A percentile compares a stretch with the other conserved stretches of the same genome.
Evolutionary conservation across 1,140 invertebrate genomes (phyloP).

Genomic region (Nixonia krombeini): DNA sequence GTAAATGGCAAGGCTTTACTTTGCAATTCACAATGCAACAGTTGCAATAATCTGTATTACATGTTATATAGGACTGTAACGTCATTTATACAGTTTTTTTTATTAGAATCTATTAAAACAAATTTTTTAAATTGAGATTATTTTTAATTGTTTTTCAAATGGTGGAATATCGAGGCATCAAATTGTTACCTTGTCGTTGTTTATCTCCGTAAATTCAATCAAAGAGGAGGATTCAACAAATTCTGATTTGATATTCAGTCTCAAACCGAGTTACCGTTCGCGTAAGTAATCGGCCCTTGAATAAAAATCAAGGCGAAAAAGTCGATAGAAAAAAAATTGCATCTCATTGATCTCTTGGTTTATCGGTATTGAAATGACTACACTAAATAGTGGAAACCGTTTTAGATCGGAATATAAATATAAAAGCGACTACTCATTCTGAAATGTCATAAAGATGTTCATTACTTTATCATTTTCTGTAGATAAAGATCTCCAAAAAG

Average conservation of each 20-base stretch:
- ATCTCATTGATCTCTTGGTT: background rate
- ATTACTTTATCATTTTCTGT: background rate
- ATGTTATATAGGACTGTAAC: no score
- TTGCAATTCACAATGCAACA: no score
- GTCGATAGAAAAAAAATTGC: background rate
- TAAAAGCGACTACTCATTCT: background rate
- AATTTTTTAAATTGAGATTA: no score
- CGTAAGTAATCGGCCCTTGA: constrained; percentile 7
- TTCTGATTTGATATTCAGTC: constrained; percentile 26
- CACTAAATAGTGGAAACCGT: background rate
- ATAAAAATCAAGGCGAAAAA: constrained; percentile 19
- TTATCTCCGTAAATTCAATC: background rate
- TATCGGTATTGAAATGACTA: background rate
- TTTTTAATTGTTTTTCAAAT: no score
- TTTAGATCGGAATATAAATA: background rate
- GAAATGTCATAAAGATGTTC: background rate
- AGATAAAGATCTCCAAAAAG: no score
- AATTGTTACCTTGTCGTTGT: no score
- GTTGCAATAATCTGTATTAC: no score
- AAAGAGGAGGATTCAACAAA: background rate
- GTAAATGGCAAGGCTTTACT: no score
- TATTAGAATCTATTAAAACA: no score
- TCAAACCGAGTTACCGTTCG: background rate
- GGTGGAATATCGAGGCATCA: no score
- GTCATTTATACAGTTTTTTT: no score